phyloP scores from a whole-genome alignment of 2,888 invertebrate species.

The Seladonia tumulorum region DNA sequence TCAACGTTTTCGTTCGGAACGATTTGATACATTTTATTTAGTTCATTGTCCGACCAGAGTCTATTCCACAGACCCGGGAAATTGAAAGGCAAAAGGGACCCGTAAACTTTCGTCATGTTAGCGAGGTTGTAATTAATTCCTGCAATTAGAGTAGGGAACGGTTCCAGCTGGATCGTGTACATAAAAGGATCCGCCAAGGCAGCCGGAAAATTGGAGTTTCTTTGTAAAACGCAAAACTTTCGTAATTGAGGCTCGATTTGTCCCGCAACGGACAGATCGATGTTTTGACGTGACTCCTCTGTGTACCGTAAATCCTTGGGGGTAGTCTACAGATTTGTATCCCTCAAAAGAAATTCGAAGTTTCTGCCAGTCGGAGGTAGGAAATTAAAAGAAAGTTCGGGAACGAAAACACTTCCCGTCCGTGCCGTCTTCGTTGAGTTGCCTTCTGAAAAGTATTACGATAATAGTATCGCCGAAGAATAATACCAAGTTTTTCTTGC shows the following conservation, averaged over 20 bases:
- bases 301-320: not conserved
- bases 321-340: not conserved
- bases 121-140: slow-evolving; percentile 46
- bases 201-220: slow-evolving; percentile 22
- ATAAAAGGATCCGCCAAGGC: slow-evolving; percentile 7
- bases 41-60: not conserved
- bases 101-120: slow-evolving; percentile 30
- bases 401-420: not conserved
- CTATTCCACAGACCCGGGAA: not conserved
- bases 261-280: not conserved
- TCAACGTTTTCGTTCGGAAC: not conserved
- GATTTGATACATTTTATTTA: not conserved
- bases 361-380: not conserved
- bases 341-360: not conserved
- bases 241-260: not conserved
- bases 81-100: no score
- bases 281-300: not conserved
- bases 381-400: not conserved
- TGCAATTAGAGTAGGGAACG: slow-evolving; percentile 25
- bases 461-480: not conserved
- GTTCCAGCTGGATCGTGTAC: not conserved
- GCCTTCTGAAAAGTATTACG: not conserved
- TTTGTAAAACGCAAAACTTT: slow-evolving; percentile 8
- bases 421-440: not conserved
- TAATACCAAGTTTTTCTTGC: not conserved